Evolutionary conservation across 2,797 vertebrate genomes (phyloP).

Genomic region (Cyprinodon diabolis): DNA sequence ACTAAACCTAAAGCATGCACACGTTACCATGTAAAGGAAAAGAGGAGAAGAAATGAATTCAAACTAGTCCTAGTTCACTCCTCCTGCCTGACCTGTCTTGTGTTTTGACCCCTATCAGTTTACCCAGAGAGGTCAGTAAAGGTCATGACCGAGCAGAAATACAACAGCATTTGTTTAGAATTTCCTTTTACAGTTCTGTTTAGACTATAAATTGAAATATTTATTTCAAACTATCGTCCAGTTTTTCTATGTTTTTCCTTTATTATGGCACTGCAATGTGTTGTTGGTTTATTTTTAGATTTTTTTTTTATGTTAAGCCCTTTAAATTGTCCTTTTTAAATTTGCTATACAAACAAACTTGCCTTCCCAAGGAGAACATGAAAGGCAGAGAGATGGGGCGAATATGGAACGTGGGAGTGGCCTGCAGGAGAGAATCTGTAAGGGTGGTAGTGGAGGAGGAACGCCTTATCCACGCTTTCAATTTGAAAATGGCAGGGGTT

Average conservation of each 20-base stretch:
- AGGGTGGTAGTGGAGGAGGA: constrained; percentile 66
- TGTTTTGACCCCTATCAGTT: constrained; percentile 77
- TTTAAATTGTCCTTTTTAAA: no score
- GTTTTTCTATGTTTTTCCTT: no score
- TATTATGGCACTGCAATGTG: no score
- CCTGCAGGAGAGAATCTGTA: constrained; percentile 54
- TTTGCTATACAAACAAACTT: no score
- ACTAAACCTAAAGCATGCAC: constrained; percentile 18
- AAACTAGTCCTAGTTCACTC: constrained; percentile 57
- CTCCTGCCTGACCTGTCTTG: constrained; percentile 70
- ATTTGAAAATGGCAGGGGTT: constrained; percentile 38
- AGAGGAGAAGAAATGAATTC: constrained; percentile 35
- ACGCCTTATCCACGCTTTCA: constrained; percentile 67
- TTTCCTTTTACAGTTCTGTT: no score
- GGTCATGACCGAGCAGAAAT: constrained; percentile 69
- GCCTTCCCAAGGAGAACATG: constrained; percentile 30
- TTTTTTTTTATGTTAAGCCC: no score
- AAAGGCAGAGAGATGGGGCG: constrained; percentile 32
- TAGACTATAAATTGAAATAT: no score
- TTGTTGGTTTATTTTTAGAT: no score
- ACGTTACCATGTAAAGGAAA: constrained; percentile 3
- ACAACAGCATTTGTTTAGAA: constrained; percentile 7
- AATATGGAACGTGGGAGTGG: constrained; percentile 75
- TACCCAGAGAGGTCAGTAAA: constrained; percentile 78
- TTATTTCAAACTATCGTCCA: no score